These are phyloP conservation scores for Lerista edwardsae DNA, from an alignment of 2,797 vertebrate genomes.

Conservation along the genomic window DNA sequence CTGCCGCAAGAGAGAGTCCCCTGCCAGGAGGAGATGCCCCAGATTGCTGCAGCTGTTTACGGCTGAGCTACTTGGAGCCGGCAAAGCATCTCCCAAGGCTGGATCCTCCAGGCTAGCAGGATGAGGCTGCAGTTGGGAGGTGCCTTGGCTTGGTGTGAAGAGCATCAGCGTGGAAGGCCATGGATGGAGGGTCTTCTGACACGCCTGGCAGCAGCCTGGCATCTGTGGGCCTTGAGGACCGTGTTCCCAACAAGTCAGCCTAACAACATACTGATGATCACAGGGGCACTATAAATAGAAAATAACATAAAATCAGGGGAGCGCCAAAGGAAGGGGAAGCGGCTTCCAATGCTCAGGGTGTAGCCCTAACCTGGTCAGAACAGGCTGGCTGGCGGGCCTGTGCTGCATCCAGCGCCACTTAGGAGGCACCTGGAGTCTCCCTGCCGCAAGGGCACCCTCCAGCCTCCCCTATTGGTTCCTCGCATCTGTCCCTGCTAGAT, in stretches of 20 bases:
- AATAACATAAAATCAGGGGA: conserved; percentile 22
- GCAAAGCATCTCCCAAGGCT: not conserved
- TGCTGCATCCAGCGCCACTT: too few relatives aligned
- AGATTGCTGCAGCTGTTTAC: not conserved
- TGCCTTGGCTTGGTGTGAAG: not conserved
- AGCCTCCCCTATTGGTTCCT: too few relatives aligned
- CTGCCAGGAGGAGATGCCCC: not conserved
- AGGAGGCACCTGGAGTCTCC: too few relatives aligned
- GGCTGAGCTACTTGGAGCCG: not conserved
- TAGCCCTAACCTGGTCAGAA: too few relatives aligned
- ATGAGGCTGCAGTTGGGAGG: not conserved
- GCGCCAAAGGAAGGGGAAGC: conserved; percentile 26
- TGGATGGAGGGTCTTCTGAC: not conserved
- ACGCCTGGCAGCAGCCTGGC: not conserved
- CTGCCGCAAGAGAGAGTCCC: not conserved
- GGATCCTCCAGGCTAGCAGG: not conserved
- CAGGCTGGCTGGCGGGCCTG: too few relatives aligned
- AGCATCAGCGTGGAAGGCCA: not conserved
- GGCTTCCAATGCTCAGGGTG: conserved; percentile 41
- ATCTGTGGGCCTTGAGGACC: conserved; percentile 33
- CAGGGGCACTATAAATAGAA: conserved; percentile 53
- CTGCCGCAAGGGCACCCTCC: too few relatives aligned
- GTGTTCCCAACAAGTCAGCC: conserved; percentile 22
- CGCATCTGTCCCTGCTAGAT: too few relatives aligned
- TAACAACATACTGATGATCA: conserved; percentile 40